A percentile compares a stretch with the other conserved stretches of the same genome.
Conservation (phyloP, 2,113 vertebrate genomes). For the Heptranchias perlo region DNA sequence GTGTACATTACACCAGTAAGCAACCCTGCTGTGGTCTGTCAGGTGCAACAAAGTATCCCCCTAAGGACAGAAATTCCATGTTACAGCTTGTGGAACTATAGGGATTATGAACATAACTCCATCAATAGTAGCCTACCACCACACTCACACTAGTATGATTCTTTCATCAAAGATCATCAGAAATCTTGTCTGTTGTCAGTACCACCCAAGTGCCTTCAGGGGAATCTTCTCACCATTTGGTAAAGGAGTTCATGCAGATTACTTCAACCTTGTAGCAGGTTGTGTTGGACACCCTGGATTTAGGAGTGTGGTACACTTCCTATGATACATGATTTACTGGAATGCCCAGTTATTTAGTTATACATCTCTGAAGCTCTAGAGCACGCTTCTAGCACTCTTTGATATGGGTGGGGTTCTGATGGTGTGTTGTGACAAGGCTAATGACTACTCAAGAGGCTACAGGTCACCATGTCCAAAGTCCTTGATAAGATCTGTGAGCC, state of each 20-base stretch:
- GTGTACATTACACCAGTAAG: background rate
- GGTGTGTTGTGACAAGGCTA: background rate
- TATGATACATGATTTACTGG: background rate
- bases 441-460: background rate
- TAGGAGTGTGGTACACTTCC: background rate
- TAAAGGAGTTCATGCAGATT: background rate
- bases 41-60: background rate
- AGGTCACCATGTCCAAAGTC: background rate
- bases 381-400: background rate
- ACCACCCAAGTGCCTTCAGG: background rate
- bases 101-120: background rate
- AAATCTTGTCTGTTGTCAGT: background rate
- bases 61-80: background rate
- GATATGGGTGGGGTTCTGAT: background rate
- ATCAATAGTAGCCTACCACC: background rate
- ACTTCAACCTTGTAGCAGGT: background rate
- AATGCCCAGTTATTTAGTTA: background rate
- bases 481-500: background rate
- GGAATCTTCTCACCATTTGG: background rate
- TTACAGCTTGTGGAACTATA: background rate
- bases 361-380: background rate
- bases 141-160: background rate
- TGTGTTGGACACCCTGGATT: background rate
- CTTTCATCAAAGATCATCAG: background rate
- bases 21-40: background rate